These are phyloP conservation scores for Cavia aperea DNA, from an alignment of 2,113 vertebrate genomes.

Conservation along the genomic window DNA sequence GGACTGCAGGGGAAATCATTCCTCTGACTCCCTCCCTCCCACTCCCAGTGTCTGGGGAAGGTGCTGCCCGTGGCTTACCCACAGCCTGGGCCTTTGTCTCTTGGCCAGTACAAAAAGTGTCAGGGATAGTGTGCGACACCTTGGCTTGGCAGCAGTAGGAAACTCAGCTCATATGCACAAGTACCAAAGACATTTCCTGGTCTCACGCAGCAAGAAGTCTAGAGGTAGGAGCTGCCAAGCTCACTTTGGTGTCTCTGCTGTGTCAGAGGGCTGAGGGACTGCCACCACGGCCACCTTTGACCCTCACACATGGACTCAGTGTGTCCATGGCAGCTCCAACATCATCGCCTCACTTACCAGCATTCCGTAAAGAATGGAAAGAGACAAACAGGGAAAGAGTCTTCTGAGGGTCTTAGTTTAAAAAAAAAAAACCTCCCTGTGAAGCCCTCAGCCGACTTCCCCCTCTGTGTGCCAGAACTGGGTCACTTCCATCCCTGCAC, in stretches of 20 bases:
- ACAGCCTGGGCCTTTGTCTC: not conserved
- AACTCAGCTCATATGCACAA: not conserved
- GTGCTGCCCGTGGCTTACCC: not conserved
- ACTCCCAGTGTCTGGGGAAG: not conserved
- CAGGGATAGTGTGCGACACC: not conserved
- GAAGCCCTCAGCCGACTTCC: not conserved
- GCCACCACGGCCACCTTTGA: not conserved
- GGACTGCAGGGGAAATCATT: not conserved
- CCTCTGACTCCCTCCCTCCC: not conserved
- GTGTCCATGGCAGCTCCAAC: fast-evolving
- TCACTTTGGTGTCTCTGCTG: not conserved
- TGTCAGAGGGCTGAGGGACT: not conserved
- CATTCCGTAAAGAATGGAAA: not conserved
- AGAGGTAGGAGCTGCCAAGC: not conserved
- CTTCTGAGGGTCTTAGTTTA: not conserved
- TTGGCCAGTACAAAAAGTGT: not conserved
- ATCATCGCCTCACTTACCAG: not conserved
- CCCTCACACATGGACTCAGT: not conserved
- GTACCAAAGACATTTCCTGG: not conserved
- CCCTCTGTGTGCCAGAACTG: not conserved
- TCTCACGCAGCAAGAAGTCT: not conserved
- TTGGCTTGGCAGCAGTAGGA: slow-evolving; percentile 1
- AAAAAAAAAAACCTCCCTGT: not conserved
- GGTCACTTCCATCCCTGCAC: not conserved
- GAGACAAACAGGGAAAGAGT: not conserved